Percentiles rank a stretch among this genome's conserved stretches.
Evolutionary conservation across 2,888 invertebrate species (phyloP).

Genomic region (Andrena bicolor): DNA sequence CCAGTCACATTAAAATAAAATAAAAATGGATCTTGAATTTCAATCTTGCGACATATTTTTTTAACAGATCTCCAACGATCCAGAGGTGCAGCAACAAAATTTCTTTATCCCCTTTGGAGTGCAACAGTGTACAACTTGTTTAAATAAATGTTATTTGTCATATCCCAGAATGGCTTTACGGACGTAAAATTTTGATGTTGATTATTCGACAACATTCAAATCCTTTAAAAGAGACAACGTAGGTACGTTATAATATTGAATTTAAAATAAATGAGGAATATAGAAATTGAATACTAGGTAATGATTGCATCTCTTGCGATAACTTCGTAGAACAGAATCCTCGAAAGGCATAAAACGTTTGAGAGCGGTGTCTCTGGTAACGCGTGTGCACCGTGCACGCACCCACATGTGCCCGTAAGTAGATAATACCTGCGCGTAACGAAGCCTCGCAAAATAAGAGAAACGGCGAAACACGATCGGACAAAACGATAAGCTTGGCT

Average conservation of each 20-base stretch:
- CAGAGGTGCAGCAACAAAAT: no score
- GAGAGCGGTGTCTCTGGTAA: not conserved
- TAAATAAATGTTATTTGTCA: conserved; percentile 28
- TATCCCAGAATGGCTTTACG: not conserved
- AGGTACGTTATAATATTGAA: not conserved
- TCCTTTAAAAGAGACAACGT: no score
- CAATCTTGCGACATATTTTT: no score
- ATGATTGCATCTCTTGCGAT: not conserved
- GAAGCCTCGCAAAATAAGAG: conserved; percentile 75
- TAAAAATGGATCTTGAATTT: no score
- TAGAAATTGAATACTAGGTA: not conserved
- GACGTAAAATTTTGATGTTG: conserved; percentile 7
- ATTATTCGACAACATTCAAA: no score
- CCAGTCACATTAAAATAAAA: no score
- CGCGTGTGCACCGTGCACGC: conserved; percentile 16
- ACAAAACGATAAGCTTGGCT: conserved; percentile 75
- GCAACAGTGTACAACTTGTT: conserved; percentile 5
- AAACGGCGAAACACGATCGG: conserved; percentile 78
- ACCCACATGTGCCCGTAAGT: conserved; percentile 60
- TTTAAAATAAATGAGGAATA: not conserved
- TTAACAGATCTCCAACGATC: no score
- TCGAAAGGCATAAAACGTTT: not conserved
- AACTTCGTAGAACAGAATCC: not conserved
- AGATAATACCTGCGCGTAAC: conserved; percentile 69
- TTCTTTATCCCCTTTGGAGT: not conserved